A percentile compares a stretch with the other conserved stretches of the same genome.
Conservation (phyloP, 2,797 vertebrate genomes). For the Darevskia mixta region DNA sequence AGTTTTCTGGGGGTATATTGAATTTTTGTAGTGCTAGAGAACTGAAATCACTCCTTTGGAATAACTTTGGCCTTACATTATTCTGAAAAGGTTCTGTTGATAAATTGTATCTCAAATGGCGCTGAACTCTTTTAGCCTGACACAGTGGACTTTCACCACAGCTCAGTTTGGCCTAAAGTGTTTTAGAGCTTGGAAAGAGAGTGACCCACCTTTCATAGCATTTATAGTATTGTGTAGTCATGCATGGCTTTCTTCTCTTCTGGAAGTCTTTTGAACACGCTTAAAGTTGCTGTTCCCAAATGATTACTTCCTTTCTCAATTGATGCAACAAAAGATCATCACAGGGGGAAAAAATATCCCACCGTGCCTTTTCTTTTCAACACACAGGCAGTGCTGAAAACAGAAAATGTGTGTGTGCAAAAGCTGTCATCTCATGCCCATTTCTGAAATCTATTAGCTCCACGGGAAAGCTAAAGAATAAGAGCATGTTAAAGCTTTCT, state of each 20-base stretch:
- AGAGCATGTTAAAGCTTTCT: constrained; percentile 65
- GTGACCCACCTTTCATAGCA: constrained; percentile 77
- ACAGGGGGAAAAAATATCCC: constrained; percentile 49
- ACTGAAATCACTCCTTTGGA: neutral
- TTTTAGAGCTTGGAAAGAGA: constrained; percentile 63
- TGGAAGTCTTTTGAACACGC: constrained; percentile 73
- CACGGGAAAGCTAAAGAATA: constrained; percentile 67
- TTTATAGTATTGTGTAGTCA: constrained; percentile 73
- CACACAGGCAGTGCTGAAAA: constrained; percentile 67
- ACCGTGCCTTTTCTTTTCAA: constrained; percentile 73
- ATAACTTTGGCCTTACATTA: neutral
- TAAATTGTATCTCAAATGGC: neutral
- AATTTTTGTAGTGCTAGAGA: neutral
- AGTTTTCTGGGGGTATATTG: neutral
- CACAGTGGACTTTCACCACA: constrained; percentile 36
- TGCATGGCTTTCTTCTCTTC: constrained; percentile 74
- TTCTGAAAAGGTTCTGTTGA: neutral
- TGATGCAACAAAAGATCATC: constrained; percentile 76
- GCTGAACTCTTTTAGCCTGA: constrained; percentile 26
- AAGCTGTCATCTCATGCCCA: constrained; percentile 71
- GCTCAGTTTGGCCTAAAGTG: constrained; percentile 46
- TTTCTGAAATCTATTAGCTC: constrained; percentile 74
- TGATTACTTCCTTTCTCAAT: constrained; percentile 81
- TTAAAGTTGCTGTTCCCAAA: constrained; percentile 79
- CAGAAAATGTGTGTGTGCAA: constrained; percentile 72